Evolutionary conservation across 2,797 vertebrate genomes (phyloP), one percentile per base, ranked within the genome.

Genomic region (Orientallactaga sibirica): DNA sequence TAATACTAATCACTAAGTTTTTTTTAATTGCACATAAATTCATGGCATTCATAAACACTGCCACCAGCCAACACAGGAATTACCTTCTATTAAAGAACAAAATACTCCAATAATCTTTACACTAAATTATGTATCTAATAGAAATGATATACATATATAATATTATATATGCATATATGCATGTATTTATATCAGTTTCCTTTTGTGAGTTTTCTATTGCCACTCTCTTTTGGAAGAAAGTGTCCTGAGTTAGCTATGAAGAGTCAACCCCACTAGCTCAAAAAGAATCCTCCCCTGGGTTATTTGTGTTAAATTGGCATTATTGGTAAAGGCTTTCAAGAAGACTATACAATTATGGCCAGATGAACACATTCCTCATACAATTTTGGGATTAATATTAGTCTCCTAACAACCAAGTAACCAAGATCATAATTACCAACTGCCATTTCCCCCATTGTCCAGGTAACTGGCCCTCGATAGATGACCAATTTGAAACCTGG

Each of bases 371-470:
- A 97, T 97, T 96, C 96, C 94, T 96, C 92, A 96, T 93, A 95
- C 96, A 97, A 97, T 97, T 97, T 98, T 81, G 86, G 97, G 97
- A 97, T 98, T 98, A 97, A 97, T 98, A 97, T 98, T 96, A 97
- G 92, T 96, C 96, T 97, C 94, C 96, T 93, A 96, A 97, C 96
- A 97, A 97, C 95, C 93, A 93, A 96, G 96, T 97, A 97, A 97
- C 93, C 97, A 97, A 96, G 95, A 97, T 97, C 97, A 95, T 98
- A 98, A 98, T 98, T 98, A 94, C 94, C 70, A 78, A 96, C 96
- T 95, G 95, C 95, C 93, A 95, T 96, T 96, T 90, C 88, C 93
- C 86, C 92, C 96, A 97, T 97, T 97, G 94, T 98, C 97, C 97
- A 97, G 94, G 97, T 97, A 98, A 97, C 97, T 96, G 96, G 97